Evolutionary conservation across 2,797 vertebrate species (phyloP).

Genomic region (Sebastes aleutianus): DNA sequence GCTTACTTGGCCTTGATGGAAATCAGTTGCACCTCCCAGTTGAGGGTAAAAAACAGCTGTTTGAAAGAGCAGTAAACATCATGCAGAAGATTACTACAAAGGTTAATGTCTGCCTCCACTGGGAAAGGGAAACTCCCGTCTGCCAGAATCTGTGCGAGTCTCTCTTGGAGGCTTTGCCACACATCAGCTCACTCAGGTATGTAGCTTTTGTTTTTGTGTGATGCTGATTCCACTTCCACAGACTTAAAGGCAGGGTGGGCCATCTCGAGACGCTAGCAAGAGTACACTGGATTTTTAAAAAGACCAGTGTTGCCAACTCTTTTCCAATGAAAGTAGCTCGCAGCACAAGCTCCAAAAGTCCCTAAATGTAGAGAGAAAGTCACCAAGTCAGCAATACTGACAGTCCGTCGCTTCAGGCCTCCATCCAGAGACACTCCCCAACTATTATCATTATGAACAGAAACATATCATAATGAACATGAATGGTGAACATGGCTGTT

Average conservation of each 20-base stretch:
- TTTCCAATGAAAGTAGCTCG: too few relatives aligned
- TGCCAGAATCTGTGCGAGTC: background rate
- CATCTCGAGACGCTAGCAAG: too few relatives aligned
- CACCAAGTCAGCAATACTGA: too few relatives aligned
- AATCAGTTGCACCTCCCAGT: constrained; percentile 47
- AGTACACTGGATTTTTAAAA: too few relatives aligned
- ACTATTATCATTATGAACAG: too few relatives aligned
- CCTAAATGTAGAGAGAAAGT: too few relatives aligned
- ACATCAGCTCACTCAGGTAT: constrained; percentile 45
- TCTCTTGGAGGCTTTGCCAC: constrained; percentile 18
- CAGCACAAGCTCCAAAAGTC: too few relatives aligned
- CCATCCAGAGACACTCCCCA: too few relatives aligned
- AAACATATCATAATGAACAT: too few relatives aligned
- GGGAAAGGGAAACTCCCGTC: background rate
- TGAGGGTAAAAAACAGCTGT: constrained; percentile 9
- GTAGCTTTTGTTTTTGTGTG: background rate
- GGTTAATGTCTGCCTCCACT: constrained; percentile 38
- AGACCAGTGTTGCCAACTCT: too few relatives aligned
- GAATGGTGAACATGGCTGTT: too few relatives aligned
- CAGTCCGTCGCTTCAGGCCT: too few relatives aligned
- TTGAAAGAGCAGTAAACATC: constrained; percentile 37
- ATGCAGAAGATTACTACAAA: background rate
- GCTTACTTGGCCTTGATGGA: constrained; percentile 11
- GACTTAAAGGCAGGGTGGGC: background rate
- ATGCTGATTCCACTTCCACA: background rate